Evolutionary conservation across 2,797 vertebrate species (phyloP).

Genomic region (Pristis pectinata): DNA sequence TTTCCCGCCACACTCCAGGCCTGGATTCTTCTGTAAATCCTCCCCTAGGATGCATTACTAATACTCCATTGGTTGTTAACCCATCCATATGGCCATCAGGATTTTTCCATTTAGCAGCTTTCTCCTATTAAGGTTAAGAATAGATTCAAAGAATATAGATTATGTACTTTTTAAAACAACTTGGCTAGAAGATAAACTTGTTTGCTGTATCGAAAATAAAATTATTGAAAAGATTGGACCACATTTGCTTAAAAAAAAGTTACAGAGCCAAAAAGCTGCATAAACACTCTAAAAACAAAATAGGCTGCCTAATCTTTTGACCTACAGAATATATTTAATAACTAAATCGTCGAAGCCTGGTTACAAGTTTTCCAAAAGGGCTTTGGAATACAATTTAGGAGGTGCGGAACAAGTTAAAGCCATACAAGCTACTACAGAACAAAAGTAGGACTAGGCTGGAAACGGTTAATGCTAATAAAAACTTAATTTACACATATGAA

Average conservation of each 20-base stretch:
- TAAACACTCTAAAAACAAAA: background rate
- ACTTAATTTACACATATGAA: background rate
- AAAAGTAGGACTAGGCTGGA: background rate
- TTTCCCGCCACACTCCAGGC: slow-evolving; percentile 92
- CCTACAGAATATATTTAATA: background rate
- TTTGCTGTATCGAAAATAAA: background rate
- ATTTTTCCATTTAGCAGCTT: slow-evolving; percentile 98
- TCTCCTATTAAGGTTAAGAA: slow-evolving; percentile 65
- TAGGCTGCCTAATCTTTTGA: background rate
- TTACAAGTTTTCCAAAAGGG: background rate
- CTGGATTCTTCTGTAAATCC: slow-evolving; percentile 94
- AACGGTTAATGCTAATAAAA: background rate
- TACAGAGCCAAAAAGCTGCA: background rate
- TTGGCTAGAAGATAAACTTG: background rate
- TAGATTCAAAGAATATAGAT: background rate
- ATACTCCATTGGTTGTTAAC: slow-evolving; percentile 89
- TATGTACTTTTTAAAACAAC: background rate
- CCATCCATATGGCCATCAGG: slow-evolving; percentile 97
- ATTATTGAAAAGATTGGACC: background rate
- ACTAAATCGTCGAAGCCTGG: background rate
- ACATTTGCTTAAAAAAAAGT: background rate
- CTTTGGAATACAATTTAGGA: background rate
- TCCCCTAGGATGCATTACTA: slow-evolving; percentile 93
- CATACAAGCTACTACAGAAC: background rate
- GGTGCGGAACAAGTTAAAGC: background rate